Evolutionary conservation across 37 sponge, comb jelly and placozoan genomes (phyloP), one percentile per base, ranked within the genome.

Genomic region (Bolinopsis microptera): DNA sequence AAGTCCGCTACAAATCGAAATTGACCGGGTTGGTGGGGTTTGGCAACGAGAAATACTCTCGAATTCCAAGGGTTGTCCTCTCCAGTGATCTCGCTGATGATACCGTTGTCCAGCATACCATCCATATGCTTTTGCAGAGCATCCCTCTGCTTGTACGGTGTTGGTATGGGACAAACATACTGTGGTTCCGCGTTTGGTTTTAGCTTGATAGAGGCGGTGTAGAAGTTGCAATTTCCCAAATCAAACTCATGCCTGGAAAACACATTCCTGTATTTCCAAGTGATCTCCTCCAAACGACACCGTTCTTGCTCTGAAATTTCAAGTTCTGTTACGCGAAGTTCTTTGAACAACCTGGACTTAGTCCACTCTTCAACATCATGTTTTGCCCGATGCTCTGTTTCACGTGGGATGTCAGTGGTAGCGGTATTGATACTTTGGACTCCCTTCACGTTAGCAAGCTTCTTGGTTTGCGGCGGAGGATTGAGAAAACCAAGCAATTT

Each of bases 191-290:
- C 83, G 23, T 80, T 38, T 27, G 36, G 36, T 33, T 80, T 80
- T 21, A 80, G 83, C 13, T 27, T 80, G 36, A 80, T 80, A 35
- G 31, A 22, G 5, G 83, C 83, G 13, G 36, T 32, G 83, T 36
- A 80, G 36, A 80, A 80, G 83, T 80, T 80, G 83, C 83, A 80
- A 22, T 32, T 80, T 23, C 83, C 83, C 23, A 80, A 80, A 80
- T 80, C 83, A 23, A 80, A 80, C 5, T 80, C 83, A 38, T 80
- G 83, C 35, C 35, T 80, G 8, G 83, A 80, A 38, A 80, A 80
- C 38, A 35, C 38, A 38, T 80, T 27, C 38, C 83, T 80, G 36
- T 80, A 38, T 27, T 22, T 8, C 83, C 83, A 80, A 35, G 35
- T 35, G 16, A 80, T 27, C 13, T 80, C 38, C 83, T 80, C 35